phyloP scores from a whole-genome alignment of 2,113 vertebrate species.

The Micromys minutus region DNA sequence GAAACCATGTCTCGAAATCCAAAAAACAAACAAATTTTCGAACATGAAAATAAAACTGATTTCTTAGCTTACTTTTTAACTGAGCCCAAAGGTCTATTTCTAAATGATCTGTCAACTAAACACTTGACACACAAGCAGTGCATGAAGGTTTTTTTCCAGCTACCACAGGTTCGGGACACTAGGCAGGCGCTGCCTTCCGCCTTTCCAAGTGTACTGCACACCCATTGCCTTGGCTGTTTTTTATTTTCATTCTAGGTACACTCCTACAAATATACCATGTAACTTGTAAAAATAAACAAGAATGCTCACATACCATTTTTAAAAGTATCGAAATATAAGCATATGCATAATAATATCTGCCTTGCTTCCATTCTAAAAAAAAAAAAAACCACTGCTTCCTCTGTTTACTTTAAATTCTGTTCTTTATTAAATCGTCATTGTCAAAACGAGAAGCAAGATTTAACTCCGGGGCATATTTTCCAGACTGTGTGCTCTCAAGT shows the following conservation, averaged over 20 bases:
- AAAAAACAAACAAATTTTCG: not conserved
- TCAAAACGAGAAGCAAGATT: not conserved
- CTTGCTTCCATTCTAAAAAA: constrained; percentile 20
- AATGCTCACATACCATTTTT: not conserved
- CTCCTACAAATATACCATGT: not conserved
- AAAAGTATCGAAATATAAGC: constrained; percentile 17
- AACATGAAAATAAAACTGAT: constrained; percentile 2
- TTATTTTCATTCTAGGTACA: not conserved
- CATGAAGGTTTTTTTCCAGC: not conserved
- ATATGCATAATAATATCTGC: not conserved
- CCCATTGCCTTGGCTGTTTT: not conserved
- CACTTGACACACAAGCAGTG: not conserved
- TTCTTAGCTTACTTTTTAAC: constrained; percentile 41
- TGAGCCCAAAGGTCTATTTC: not conserved
- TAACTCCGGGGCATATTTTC: not conserved
- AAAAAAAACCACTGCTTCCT: not conserved
- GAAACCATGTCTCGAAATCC: not conserved
- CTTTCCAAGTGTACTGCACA: not conserved
- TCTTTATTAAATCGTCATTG: not conserved
- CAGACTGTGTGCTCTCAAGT: not conserved
- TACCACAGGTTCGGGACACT: not conserved
- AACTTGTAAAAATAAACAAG: not conserved
- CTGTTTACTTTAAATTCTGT: not conserved
- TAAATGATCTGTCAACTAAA: constrained; percentile 20
- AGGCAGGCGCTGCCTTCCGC: not conserved